phyloP scores from a whole-genome alignment of 2,888 invertebrate genomes.

The Brenthis daphne region DNA sequence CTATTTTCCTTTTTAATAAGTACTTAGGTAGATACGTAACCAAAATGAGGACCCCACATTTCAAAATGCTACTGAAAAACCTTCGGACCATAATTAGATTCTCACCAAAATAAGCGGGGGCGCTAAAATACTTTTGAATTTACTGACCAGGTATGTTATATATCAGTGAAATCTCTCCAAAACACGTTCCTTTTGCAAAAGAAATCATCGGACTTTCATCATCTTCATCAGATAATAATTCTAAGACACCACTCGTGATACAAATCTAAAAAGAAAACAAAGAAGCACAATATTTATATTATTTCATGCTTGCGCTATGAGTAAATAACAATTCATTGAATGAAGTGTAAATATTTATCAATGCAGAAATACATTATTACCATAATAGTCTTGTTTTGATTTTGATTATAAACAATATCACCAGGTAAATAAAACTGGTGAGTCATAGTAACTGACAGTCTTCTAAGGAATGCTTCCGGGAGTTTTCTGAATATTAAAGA shows the following conservation, averaged over 20 bases:
- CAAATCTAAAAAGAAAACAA: constrained; percentile 60
- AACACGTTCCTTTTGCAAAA: constrained; percentile 75
- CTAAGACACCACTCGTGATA: constrained; percentile 74
- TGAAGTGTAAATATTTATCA: constrained; percentile 41
- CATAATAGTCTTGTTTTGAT: constrained; percentile 79
- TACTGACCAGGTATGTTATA: constrained; percentile 70
- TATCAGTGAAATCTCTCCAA: constrained; percentile 78
- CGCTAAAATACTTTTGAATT: too few relatives aligned
- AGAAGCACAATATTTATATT: constrained; percentile 27
- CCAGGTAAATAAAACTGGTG: constrained; percentile 80
- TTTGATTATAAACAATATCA: constrained; percentile 76
- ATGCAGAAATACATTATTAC: constrained; percentile 50
- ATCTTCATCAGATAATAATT: constrained; percentile 78
- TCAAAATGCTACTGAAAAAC: too few relatives aligned
- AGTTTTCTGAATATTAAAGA: constrained; percentile 78
- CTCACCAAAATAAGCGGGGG: too few relatives aligned
- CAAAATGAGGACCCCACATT: too few relatives aligned
- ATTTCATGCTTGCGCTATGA: constrained; percentile 26
- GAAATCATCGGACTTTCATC: constrained; percentile 80
- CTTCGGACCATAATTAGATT: too few relatives aligned
- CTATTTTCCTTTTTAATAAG: too few relatives aligned
- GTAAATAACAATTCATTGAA: constrained; percentile 32
- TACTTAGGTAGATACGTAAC: too few relatives aligned
- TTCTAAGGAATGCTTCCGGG: constrained; percentile 77
- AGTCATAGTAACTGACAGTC: constrained; percentile 75